Conservation (phyloP, 1,140 invertebrate species). For the Drosophila yakuba region DNA sequence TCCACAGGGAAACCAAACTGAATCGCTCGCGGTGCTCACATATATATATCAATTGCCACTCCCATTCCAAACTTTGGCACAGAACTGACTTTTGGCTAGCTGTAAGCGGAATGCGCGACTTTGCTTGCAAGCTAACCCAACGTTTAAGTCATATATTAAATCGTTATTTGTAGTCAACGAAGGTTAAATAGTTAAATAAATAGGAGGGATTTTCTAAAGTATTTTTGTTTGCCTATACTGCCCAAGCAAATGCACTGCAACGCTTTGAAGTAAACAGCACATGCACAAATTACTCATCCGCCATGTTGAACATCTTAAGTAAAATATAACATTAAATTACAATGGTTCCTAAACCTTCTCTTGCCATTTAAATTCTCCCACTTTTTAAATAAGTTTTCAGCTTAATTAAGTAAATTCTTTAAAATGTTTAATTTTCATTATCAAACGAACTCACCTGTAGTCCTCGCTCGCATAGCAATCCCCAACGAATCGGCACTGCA, state of each 20-base stretch:
- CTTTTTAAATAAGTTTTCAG: no score
- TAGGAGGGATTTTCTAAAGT: no score
- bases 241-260: no score
- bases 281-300: not conserved
- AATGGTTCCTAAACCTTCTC: no score
- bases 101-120: not conserved
- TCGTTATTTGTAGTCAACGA: not conserved
- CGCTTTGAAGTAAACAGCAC: no score
- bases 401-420: not conserved
- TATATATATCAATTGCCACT: no score
- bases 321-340: no score
- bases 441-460: conserved; percentile 87
- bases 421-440: no score
- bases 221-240: no score
- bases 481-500: conserved; percentile 92
- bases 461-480: conserved; percentile 91
- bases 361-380: no score
- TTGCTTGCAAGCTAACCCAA: not conserved
- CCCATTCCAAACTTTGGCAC: not conserved
- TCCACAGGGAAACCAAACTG: conserved; percentile 24
- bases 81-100: not conserved
- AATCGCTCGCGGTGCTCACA: conserved; percentile 12
- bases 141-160: not conserved
- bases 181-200: no score
- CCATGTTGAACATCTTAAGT: not conserved